Evolutionary conservation across 2,113 vertebrate species (phyloP).

Genomic region (Erpornis zantholeuca): DNA sequence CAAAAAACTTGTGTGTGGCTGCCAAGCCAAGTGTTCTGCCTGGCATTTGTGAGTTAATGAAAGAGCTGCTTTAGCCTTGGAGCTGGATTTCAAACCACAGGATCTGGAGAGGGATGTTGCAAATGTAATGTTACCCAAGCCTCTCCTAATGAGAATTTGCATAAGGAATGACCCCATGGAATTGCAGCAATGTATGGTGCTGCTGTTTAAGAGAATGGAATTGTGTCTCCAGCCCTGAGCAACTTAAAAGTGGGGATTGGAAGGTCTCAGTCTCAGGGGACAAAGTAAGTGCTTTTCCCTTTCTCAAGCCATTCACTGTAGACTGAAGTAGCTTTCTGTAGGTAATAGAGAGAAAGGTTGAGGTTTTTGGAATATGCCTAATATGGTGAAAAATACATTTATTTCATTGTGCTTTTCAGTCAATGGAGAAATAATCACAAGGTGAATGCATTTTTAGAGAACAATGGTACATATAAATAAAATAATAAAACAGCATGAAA

Average conservation of each 20-base stretch:
- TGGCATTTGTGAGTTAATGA: constrained; percentile 43
- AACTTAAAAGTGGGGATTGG: constrained; percentile 2
- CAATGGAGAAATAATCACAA: neutral
- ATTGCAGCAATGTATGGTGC: constrained; percentile 3
- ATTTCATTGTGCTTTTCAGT: neutral
- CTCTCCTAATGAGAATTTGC: constrained; percentile 54
- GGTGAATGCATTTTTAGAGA: neutral
- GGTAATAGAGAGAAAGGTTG: neutral
- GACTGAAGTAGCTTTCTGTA: neutral
- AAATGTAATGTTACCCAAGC: constrained; percentile 44
- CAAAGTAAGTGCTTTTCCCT: constrained; percentile 9
- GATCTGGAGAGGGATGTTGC: constrained; percentile 28
- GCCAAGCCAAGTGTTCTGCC: constrained; percentile 10
- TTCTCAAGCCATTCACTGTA: neutral
- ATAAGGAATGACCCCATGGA: constrained; percentile 55
- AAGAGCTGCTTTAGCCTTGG: neutral
- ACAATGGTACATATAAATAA: neutral
- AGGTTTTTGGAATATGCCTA: neutral
- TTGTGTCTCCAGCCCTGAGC: neutral
- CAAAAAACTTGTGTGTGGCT: neutral
- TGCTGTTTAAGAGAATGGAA: constrained; percentile 16
- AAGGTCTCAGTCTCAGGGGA: neutral
- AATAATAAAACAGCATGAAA: neutral
- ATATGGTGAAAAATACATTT: neutral
- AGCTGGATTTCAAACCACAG: constrained; percentile 9